Percentiles rank a stretch among this genome's conserved stretches.
Evolutionary conservation across 1,140 invertebrate genomes (phyloP).

Genomic region (Drosophila cardini): DNA sequence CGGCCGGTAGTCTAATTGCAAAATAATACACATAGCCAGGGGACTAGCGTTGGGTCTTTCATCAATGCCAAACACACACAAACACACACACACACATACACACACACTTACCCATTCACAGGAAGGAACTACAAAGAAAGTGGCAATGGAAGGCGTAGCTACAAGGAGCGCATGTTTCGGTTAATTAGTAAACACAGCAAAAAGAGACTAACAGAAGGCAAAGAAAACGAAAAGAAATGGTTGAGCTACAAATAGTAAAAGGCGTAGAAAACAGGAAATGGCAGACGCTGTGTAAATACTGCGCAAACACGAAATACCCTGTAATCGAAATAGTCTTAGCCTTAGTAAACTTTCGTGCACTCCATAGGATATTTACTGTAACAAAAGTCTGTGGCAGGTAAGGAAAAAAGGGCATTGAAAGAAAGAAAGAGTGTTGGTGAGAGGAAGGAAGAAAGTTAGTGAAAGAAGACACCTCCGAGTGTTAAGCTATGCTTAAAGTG

Average conservation of each 20-base stretch:
- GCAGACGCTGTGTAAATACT: background rate
- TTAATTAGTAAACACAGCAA: conserved; percentile 75
- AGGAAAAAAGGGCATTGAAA: no score
- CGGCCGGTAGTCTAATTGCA: conserved; percentile 72
- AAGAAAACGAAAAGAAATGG: conserved; percentile 38
- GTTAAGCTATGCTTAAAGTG: conserved; percentile 64
- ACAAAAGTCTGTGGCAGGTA: conserved; percentile 25
- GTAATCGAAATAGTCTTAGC: background rate
- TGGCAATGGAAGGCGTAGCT: conserved; percentile 71
- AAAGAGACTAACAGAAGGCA: conserved; percentile 7
- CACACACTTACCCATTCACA: conserved; percentile 17
- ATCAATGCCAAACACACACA: conserved; percentile 69
- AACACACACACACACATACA: conserved; percentile 39
- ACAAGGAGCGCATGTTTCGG: conserved; percentile 78
- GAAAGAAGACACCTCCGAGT: conserved; percentile 21
- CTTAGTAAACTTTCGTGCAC: no score
- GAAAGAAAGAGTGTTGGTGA: background rate
- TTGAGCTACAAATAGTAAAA: conserved; percentile 59
- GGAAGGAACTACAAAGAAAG: conserved; percentile 51
- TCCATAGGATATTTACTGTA: conserved; percentile 34
- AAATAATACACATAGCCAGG: conserved; percentile 68
- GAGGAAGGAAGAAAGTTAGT: background rate
- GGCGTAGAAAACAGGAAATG: conserved; percentile 31
- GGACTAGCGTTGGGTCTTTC: conserved; percentile 54
- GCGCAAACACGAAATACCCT: background rate